These are phyloP conservation scores for Puffinus mauretanicus DNA, from an alignment of 2,113 vertebrate species.

Conservation along the genomic window DNA sequence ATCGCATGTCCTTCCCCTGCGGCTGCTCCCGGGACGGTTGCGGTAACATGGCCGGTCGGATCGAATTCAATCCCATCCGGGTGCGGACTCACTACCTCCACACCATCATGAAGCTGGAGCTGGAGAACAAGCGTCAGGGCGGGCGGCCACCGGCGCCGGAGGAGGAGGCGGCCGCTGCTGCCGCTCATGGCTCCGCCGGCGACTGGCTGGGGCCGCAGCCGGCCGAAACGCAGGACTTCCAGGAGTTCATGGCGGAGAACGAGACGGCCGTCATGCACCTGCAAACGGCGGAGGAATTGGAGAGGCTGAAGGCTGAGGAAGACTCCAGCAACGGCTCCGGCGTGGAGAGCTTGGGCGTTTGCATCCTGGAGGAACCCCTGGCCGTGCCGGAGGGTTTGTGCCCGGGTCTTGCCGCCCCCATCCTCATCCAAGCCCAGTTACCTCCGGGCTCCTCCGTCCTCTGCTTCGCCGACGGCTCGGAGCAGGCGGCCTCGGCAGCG, in stretches of 20 bases:
- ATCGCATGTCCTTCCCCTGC: slow-evolving; percentile 95
- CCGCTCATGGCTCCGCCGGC: slow-evolving; percentile 45
- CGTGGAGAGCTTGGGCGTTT: slow-evolving; percentile 76
- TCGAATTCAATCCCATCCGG: slow-evolving; percentile 95
- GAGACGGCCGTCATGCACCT: slow-evolving; percentile 93
- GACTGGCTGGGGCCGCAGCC: slow-evolving; percentile 62
- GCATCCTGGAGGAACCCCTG: slow-evolving; percentile 81
- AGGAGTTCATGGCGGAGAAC: slow-evolving; percentile 81
- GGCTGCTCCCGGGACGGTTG: slow-evolving; percentile 96
- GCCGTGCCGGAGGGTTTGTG: slow-evolving; percentile 58
- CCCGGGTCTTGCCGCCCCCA: slow-evolving; percentile 68
- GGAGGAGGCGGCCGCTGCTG: slow-evolving; percentile 51
- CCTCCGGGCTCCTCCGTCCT: slow-evolving; percentile 83
- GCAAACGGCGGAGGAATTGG: slow-evolving; percentile 92
- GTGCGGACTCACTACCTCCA: slow-evolving; percentile 97
- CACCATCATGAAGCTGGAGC: slow-evolving; percentile 97
- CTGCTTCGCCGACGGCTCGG: slow-evolving; percentile 82
- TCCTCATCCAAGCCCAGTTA: slow-evolving; percentile 86
- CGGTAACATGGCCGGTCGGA: slow-evolving; percentile 87
- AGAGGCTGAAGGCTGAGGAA: slow-evolving; percentile 86
- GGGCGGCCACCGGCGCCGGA: slow-evolving; percentile 20
- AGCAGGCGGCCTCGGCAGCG: slow-evolving; percentile 58
- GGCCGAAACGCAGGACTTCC: slow-evolving; percentile 78
- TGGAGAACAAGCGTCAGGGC: slow-evolving; percentile 84
- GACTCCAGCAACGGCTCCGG: slow-evolving; percentile 75